These are phyloP conservation scores for Hanleya hanleyi DNA, from an alignment of 2,888 invertebrate genomes.

Conservation along the genomic window DNA sequence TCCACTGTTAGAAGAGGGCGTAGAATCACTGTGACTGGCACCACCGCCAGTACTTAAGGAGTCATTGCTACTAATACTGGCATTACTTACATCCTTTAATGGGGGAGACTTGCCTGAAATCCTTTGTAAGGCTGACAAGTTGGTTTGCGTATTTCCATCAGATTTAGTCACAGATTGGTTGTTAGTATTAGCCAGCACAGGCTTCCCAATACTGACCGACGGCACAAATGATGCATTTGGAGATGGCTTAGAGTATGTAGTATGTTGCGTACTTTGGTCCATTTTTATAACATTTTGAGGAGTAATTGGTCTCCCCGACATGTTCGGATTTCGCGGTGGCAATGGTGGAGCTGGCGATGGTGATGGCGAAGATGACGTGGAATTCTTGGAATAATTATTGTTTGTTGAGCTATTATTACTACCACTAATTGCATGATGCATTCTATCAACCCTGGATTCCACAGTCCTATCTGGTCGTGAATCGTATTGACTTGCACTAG, in stretches of 20 bases:
- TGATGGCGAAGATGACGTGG: constrained; percentile 46
- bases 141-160: constrained; percentile 60
- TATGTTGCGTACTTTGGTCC: background rate
- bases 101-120: constrained; percentile 35
- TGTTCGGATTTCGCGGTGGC: constrained; percentile 5
- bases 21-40: constrained; percentile 44
- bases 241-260: background rate
- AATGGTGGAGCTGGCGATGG: constrained; percentile 6
- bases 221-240: too few relatives aligned
- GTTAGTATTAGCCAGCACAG: constrained; percentile 49
- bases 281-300: constrained; percentile 3
- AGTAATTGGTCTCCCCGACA: constrained; percentile 9
- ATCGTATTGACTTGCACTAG: too few relatives aligned
- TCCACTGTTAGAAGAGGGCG: constrained; percentile 40
- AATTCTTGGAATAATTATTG: constrained; percentile 28
- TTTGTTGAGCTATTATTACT: background rate
- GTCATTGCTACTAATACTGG: constrained; percentile 6
- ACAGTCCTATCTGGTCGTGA: background rate
- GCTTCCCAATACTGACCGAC: constrained; percentile 33
- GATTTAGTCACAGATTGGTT: constrained; percentile 48
- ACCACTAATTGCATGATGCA: background rate
- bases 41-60: background rate
- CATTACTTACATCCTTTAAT: background rate
- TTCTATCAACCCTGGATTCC: constrained; percentile 4
- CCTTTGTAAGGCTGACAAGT: constrained; percentile 60